These are phyloP conservation scores for Sminthurides aquaticus DNA, from an alignment of 2,888 invertebrate genomes.

Conservation along the genomic window DNA sequence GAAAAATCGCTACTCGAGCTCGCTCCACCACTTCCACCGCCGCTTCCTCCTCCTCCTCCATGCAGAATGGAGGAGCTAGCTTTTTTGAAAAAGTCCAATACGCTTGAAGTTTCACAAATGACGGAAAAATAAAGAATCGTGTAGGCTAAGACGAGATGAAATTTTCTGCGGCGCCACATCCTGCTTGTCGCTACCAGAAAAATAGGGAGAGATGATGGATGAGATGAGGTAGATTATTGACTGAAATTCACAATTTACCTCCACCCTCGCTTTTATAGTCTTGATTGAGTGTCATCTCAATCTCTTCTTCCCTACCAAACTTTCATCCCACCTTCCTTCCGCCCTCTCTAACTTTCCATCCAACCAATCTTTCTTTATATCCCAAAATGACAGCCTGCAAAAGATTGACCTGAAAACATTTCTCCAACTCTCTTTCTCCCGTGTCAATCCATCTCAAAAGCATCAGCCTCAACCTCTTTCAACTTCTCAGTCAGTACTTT, in stretches of 20 bases:
- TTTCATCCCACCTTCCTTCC: too few species aligned
- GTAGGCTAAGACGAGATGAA: background rate
- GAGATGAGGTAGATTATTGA: background rate
- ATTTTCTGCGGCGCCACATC: background rate
- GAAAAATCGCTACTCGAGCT: too few species aligned
- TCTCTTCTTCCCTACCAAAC: too few species aligned
- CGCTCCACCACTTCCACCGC: background rate
- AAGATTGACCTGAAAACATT: too few species aligned
- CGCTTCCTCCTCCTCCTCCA: background rate
- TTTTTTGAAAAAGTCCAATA: conserved; percentile 20
- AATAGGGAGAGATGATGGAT: background rate
- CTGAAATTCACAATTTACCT: background rate
- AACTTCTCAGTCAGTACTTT: background rate
- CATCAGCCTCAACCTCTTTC: background rate
- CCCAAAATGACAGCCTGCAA: too few species aligned
- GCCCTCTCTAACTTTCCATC: too few species aligned
- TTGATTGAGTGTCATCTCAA: background rate
- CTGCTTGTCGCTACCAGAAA: background rate
- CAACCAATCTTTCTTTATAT: too few species aligned
- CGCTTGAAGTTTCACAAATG: conserved; percentile 14
- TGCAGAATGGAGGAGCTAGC: background rate
- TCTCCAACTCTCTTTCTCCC: too few species aligned
- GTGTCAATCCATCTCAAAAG: too few species aligned
- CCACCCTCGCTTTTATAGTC: background rate
- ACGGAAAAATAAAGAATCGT: background rate